Conservation (phyloP, 1,140 invertebrate species). For the Mactra quadrangularis region DNA sequence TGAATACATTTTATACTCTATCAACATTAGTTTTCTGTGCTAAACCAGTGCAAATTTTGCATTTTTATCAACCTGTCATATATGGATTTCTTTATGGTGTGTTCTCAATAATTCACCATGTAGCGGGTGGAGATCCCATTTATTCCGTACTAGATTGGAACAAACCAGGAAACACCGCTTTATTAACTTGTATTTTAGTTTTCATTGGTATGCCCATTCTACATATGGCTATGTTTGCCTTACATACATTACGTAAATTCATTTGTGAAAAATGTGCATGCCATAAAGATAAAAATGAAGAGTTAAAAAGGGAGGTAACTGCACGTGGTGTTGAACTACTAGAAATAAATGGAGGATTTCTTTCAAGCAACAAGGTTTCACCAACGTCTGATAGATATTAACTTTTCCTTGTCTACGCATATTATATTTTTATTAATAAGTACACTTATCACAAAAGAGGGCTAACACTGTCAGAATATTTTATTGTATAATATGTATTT, state of each 20-base stretch:
- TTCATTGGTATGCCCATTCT: slow-evolving; percentile 38
- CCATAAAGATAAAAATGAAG: background rate
- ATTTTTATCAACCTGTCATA: slow-evolving; percentile 40
- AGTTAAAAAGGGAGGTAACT: slow-evolving; percentile 13
- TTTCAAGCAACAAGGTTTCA: no score
- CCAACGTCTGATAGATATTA: no score
- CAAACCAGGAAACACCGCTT: slow-evolving; percentile 4
- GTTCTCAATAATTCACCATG: slow-evolving; percentile 35
- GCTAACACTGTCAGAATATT: background rate
- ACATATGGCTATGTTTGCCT: slow-evolving; percentile 14
- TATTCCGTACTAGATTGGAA: slow-evolving; percentile 39
- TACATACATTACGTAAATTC: slow-evolving; percentile 20
- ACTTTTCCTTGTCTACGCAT: no score
- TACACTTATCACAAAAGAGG: no score
- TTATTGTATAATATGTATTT: no score
- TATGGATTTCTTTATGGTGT: slow-evolving; percentile 21
- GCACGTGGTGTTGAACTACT: slow-evolving; percentile 9
- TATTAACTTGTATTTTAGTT: background rate
- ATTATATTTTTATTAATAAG: no score
- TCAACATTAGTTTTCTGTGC: slow-evolving; percentile 26
- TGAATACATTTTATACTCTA: slow-evolving; percentile 28
- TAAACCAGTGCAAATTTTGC: slow-evolving; percentile 23
- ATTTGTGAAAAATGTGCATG: background rate
- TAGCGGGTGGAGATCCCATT: slow-evolving; percentile 8
- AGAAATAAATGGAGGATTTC: background rate